These are phyloP conservation scores for Hycleus cichorii DNA, from an alignment of 1,140 invertebrate genomes.

Conservation along the genomic window DNA sequence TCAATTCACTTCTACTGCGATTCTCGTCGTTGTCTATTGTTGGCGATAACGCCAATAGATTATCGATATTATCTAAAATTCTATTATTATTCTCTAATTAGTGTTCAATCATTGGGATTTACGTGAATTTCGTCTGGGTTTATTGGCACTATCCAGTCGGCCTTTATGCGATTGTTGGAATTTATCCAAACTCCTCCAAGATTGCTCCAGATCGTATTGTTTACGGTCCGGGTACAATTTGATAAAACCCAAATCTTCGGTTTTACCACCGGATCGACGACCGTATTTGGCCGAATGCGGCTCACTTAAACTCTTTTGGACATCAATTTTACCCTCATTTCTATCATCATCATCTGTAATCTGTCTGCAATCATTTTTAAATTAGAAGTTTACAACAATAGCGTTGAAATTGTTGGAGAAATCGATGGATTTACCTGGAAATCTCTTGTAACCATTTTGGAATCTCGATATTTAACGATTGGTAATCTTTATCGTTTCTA, in stretches of 20 bases:
- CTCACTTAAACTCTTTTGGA: neutral
- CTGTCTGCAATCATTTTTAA: too few relatives aligned
- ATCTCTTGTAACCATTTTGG: too few relatives aligned
- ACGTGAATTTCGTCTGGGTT: constrained; percentile 2
- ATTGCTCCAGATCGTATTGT: constrained; percentile 29
- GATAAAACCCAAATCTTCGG: constrained; percentile 21
- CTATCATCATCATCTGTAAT: too few relatives aligned
- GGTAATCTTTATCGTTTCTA: too few relatives aligned
- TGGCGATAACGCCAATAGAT: constrained; percentile 11
- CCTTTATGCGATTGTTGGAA: constrained; percentile 34
- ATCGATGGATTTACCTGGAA: too few relatives aligned
- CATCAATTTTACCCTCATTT: too few relatives aligned
- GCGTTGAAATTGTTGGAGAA: too few relatives aligned
- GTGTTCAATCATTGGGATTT: constrained; percentile 4
- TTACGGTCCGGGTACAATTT: constrained; percentile 22
- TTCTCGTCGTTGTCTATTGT: constrained; percentile 6
- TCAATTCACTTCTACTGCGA: constrained; percentile 32
- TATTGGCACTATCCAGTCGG: constrained; percentile 29
- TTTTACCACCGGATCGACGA: constrained; percentile 19
- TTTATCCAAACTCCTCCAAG: constrained; percentile 29
- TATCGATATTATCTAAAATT: neutral
- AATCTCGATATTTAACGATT: too few relatives aligned
- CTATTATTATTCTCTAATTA: constrained; percentile 1
- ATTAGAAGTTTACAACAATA: too few relatives aligned
- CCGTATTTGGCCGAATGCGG: constrained; percentile 28